Percentiles rank a stretch among this genome's conserved stretches.
These are phyloP conservation scores for Phoronis australis DNA, from an alignment of 2,888 invertebrate genomes.

Conservation along the genomic window DNA sequence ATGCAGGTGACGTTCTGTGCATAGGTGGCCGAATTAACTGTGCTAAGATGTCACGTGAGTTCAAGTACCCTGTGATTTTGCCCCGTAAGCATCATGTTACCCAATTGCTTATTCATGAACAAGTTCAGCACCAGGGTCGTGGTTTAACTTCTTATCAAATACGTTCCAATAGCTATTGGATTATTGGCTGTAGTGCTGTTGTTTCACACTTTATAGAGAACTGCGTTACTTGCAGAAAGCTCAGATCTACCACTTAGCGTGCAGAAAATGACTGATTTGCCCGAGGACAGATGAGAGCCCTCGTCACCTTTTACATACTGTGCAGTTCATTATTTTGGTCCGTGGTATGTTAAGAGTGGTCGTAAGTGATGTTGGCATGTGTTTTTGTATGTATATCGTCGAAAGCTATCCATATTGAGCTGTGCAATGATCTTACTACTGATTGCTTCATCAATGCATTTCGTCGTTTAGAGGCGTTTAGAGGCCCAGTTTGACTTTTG, in stretches of 20 bases:
- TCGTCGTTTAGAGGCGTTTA: constrained; percentile 19
- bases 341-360: constrained; percentile 22
- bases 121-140: constrained; percentile 16
- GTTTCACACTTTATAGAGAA: constrained; percentile 12
- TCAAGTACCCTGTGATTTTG: constrained; percentile 19
- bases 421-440: constrained; percentile 20
- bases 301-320: constrained; percentile 21
- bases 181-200: constrained; percentile 13
- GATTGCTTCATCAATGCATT: constrained; percentile 23
- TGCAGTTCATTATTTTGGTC: constrained; percentile 28
- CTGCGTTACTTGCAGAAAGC: constrained; percentile 14
- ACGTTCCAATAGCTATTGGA: constrained; percentile 15
- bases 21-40: constrained; percentile 13
- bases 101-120: constrained; percentile 11
- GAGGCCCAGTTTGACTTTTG: constrained; percentile 17
- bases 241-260: constrained; percentile 1
- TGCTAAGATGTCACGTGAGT: constrained; percentile 1
- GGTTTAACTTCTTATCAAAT: constrained; percentile 17
- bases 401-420: constrained; percentile 24
- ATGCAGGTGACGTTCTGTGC: constrained; percentile 8
- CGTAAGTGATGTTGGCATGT: constrained; percentile 24
- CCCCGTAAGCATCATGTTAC: constrained; percentile 17
- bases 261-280: constrained; percentile 20
- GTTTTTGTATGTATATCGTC: constrained; percentile 20
- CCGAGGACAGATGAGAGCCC: constrained; percentile 17